Evolutionary conservation across 1,140 invertebrate species (phyloP).

Genomic region (Ostrea edulis): DNA sequence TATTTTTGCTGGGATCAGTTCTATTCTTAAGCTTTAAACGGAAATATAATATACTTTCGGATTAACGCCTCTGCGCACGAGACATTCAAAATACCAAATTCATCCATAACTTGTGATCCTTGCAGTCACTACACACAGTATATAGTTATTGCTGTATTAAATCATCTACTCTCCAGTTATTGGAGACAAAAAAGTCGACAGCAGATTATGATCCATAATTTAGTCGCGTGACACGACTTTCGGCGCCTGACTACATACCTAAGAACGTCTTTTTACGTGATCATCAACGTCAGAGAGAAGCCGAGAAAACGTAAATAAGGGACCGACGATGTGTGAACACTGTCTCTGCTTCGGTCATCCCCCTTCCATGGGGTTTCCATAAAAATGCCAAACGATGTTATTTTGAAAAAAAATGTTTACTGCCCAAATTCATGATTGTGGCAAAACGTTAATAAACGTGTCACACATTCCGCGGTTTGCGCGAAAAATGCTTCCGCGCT

Average conservation of each 20-base stretch:
- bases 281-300: background rate
- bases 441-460: constrained; percentile 35
- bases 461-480: constrained; percentile 30
- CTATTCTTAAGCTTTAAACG: background rate
- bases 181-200: constrained; percentile 26
- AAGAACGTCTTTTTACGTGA: constrained; percentile 2
- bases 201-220: constrained; percentile 12
- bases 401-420: constrained; percentile 35
- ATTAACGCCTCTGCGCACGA: background rate
- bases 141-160: constrained; percentile 23
- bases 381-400: constrained; percentile 28
- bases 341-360: constrained; percentile 8
- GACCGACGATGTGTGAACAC: background rate
- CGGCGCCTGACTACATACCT: background rate
- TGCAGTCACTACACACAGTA: background rate
- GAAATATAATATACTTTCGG: background rate
- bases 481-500: constrained; percentile 35
- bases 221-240: constrained; percentile 26
- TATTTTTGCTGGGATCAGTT: background rate
- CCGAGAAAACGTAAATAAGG: background rate
- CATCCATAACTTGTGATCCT: background rate
- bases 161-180: constrained; percentile 8
- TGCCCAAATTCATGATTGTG: constrained; percentile 34
- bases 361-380: constrained; percentile 24
- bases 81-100: background rate